Evolutionary conservation across 1,140 invertebrate genomes (phyloP).

Genomic region (Ctenoplectra terminalis): DNA sequence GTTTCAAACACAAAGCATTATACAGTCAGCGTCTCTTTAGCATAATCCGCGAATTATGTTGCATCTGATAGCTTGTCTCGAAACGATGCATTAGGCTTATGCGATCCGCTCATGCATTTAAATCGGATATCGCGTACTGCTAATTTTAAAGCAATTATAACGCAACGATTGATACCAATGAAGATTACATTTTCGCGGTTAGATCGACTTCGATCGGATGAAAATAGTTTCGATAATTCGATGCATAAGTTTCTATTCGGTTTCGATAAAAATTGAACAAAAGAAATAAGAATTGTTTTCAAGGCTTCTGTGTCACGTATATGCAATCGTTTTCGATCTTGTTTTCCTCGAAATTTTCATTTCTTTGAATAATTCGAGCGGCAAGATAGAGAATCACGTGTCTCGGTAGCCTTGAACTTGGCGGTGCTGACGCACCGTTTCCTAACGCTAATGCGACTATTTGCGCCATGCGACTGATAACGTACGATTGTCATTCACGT

Average conservation of each 20-base stretch:
- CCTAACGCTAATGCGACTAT: conserved; percentile 63
- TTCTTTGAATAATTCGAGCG: conserved; percentile 5
- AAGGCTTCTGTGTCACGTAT: neutral
- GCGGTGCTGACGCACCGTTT: conserved; percentile 52
- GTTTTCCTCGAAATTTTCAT: conserved; percentile 5
- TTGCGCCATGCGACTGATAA: conserved; percentile 67
- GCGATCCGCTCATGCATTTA: too few relatives aligned
- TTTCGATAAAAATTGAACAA: too few relatives aligned
- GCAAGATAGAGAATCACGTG: conserved; percentile 67
- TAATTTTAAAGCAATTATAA: neutral
- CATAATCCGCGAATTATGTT: neutral
- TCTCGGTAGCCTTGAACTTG: conserved; percentile 76
- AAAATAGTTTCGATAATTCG: too few relatives aligned
- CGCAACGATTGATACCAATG: neutral
- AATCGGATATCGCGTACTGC: neutral
- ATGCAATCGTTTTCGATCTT: neutral
- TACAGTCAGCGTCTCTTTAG: neutral
- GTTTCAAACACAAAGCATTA: too few relatives aligned
- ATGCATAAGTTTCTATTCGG: too few relatives aligned
- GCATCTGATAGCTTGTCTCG: neutral
- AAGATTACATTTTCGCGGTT: neutral
- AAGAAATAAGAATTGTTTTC: neutral
- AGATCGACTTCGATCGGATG: neutral
- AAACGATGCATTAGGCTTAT: neutral
- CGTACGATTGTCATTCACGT: conserved; percentile 52